Evolutionary conservation across 1,140 invertebrate genomes (phyloP).

Genomic region (Hylaeus anthracinus): DNA sequence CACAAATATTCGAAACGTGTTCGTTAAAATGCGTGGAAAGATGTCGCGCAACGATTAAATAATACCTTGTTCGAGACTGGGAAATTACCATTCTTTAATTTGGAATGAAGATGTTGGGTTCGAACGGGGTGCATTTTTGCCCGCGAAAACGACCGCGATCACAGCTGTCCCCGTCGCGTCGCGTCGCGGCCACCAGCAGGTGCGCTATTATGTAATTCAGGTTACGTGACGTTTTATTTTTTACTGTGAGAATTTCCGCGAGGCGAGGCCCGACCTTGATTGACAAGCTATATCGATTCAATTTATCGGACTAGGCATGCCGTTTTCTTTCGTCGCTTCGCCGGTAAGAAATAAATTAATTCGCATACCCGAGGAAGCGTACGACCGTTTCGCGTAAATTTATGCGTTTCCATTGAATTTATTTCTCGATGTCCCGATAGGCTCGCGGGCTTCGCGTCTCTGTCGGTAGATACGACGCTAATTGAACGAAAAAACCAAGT

Average conservation of each 20-base stretch:
- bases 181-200: slow-evolving; percentile 6
- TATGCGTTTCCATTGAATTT: slow-evolving; percentile 17
- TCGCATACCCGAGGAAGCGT: background rate
- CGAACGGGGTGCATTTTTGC: slow-evolving; percentile 6
- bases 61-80: too few relatives aligned
- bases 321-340: slow-evolving; percentile 10
- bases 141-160: background rate
- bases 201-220: slow-evolving; percentile 27
- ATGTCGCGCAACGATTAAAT: too few relatives aligned
- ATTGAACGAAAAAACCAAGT: slow-evolving; percentile 37
- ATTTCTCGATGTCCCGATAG: background rate
- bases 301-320: slow-evolving; percentile 25
- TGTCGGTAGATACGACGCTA: slow-evolving; percentile 49
- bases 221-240: slow-evolving; percentile 50
- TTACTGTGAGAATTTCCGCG: slow-evolving; percentile 53
- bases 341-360: slow-evolving; percentile 22
- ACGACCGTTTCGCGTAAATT: background rate
- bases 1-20: too few relatives aligned
- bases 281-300: slow-evolving; percentile 47
- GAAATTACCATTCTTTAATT: too few relatives aligned
- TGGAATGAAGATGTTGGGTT: background rate
- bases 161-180: slow-evolving; percentile 1
- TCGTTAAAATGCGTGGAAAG: too few relatives aligned
- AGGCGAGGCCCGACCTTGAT: slow-evolving; percentile 62
- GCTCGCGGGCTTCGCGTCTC: slow-evolving; percentile 36